These are phyloP conservation scores for Sebastes oblongus DNA, from an alignment of 2,797 vertebrate genomes.

Conservation along the genomic window DNA sequence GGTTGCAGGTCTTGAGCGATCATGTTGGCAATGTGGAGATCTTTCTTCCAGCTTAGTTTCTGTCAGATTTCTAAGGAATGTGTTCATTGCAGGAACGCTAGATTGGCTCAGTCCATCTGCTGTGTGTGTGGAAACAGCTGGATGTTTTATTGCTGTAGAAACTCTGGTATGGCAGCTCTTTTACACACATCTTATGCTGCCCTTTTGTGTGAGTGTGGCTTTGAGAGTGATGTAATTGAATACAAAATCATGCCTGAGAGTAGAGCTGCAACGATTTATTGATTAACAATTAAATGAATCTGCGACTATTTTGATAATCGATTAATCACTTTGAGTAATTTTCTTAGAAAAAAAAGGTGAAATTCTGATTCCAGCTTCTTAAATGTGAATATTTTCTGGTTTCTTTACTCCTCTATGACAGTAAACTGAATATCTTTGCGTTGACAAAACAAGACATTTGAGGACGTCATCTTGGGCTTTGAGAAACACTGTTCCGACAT, in stretches of 20 bases:
- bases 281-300: no score
- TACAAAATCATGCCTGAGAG: background rate
- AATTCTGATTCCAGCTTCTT: no score
- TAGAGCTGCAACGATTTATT: no score
- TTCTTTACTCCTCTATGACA: no score
- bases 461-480: no score
- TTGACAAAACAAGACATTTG: no score
- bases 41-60: slow-evolving; percentile 7
- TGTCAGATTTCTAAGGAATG: slow-evolving; percentile 3
- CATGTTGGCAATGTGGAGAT: background rate
- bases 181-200: background rate
- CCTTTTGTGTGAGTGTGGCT: slow-evolving; percentile 1
- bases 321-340: no score
- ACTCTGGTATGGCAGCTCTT: background rate
- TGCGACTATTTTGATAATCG: no score
- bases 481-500: no score
- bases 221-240: background rate
- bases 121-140: slow-evolving; percentile 23
- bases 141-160: slow-evolving; percentile 2
- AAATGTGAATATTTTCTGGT: no score
- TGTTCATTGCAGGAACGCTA: background rate
- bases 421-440: no score
- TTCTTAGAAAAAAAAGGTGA: no score
- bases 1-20: slow-evolving; percentile 37
- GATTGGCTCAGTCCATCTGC: background rate